Conservation (phyloP, 2,888 invertebrate genomes). For the Clanis bilineata region DNA sequence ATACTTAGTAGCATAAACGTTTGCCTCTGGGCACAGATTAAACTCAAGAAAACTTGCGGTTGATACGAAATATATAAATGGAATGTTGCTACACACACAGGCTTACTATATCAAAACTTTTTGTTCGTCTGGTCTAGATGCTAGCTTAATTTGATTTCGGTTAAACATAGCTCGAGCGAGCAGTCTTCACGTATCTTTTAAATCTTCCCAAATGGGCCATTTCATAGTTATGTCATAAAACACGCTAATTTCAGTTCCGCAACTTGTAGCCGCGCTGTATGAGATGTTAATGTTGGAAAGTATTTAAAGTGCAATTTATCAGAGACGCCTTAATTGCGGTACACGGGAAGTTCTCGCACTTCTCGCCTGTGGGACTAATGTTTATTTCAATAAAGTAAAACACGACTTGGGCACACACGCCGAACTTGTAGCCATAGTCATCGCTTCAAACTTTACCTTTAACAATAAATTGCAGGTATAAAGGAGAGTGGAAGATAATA, state of each 20-base stretch:
- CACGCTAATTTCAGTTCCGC: background rate
- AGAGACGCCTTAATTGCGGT: slow-evolving; percentile 29
- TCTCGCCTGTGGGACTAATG: slow-evolving; percentile 32
- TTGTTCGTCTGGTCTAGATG: too few species aligned
- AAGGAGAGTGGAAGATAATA: too few species aligned
- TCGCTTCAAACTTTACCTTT: background rate
- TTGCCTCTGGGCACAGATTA: too few species aligned
- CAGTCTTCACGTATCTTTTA: background rate
- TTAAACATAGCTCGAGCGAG: background rate
- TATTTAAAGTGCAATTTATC: slow-evolving; percentile 46
- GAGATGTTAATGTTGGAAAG: slow-evolving; percentile 48
- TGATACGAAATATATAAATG: too few species aligned
- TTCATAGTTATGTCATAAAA: background rate
- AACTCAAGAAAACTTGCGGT: too few species aligned
- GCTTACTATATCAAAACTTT: too few species aligned
- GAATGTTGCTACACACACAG: too few species aligned
- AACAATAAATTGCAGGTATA: background rate
- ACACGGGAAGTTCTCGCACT: slow-evolving; percentile 31
- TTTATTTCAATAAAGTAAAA: slow-evolving; percentile 8
- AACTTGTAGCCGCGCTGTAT: slow-evolving; percentile 32
- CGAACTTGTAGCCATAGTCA: background rate
- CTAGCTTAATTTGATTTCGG: background rate
- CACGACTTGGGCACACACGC: background rate
- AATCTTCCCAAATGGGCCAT: background rate
- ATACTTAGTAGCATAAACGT: too few species aligned